Evolutionary conservation across 1,140 invertebrate genomes (phyloP).

Genomic region (Cydia fagiglandana): DNA sequence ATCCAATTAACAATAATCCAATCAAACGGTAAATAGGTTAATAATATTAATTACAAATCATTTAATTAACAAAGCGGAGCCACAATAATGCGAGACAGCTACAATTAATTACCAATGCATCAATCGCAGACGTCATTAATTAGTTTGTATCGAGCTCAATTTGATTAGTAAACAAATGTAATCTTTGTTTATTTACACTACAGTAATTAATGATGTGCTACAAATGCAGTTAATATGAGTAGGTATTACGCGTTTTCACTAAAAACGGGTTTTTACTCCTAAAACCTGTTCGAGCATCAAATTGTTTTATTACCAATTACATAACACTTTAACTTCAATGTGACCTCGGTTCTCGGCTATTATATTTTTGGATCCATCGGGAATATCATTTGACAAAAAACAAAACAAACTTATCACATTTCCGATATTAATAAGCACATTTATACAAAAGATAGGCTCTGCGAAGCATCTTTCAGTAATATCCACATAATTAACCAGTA

Average conservation of each 20-base stretch:
- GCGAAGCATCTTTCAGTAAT: slow-evolving; percentile 17
- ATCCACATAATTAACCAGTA: slow-evolving; percentile 24
- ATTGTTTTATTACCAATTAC: neutral
- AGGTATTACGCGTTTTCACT: no score
- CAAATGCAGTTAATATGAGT: neutral
- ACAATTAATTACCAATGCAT: slow-evolving; percentile 9
- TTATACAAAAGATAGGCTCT: neutral
- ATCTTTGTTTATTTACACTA: neutral
- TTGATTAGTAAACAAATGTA: slow-evolving; percentile 1
- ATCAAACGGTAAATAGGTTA: neutral
- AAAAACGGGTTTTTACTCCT: no score
- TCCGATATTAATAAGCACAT: neutral
- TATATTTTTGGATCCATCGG: neutral
- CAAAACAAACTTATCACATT: slow-evolving; percentile 1
- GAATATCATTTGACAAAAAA: neutral
- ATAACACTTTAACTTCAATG: neutral
- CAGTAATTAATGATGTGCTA: neutral
- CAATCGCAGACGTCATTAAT: slow-evolving; percentile 1
- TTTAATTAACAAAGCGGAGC: slow-evolving; percentile 2
- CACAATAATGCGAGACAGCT: neutral
- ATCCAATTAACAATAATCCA: no score
- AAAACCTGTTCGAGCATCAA: neutral
- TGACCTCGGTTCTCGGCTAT: neutral
- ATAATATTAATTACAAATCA: neutral
- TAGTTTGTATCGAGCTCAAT: neutral